Conservation (phyloP, 2,113 vertebrate genomes). For the Pollachius pollachius region DNA sequence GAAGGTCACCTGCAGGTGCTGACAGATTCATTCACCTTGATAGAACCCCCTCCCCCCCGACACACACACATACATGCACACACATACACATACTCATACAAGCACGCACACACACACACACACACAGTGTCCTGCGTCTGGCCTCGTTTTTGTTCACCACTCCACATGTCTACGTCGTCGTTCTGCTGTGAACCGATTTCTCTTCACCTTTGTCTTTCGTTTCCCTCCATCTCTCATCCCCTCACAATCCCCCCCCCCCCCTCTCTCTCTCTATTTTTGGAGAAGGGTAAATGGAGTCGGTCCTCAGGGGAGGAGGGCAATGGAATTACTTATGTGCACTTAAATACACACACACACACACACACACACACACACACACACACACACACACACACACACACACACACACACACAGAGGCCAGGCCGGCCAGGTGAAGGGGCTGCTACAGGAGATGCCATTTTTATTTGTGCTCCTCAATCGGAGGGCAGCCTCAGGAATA, state of each 20-base stretch:
- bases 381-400: slow-evolving; percentile 5
- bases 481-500: slow-evolving; percentile 44
- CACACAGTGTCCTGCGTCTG: background rate
- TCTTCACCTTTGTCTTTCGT: background rate
- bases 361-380: background rate
- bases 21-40: background rate
- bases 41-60: background rate
- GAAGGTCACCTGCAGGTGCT: background rate
- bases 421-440: slow-evolving; percentile 8
- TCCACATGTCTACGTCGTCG: background rate
- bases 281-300: slow-evolving; percentile 1
- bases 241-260: background rate
- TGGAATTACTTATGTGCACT: background rate
- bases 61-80: too few relatives aligned
- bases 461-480: slow-evolving; percentile 49
- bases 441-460: slow-evolving; percentile 32
- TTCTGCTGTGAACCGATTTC: background rate
- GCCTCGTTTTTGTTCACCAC: background rate
- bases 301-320: background rate
- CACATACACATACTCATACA: too few relatives aligned
- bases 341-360: background rate
- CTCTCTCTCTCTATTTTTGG: background rate
- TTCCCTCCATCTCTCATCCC: background rate
- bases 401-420: slow-evolving; percentile 1
- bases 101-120: too few relatives aligned